These are phyloP conservation scores for Corynorhinus townsendii DNA, from an alignment of 2,113 vertebrate genomes.

Conservation along the genomic window DNA sequence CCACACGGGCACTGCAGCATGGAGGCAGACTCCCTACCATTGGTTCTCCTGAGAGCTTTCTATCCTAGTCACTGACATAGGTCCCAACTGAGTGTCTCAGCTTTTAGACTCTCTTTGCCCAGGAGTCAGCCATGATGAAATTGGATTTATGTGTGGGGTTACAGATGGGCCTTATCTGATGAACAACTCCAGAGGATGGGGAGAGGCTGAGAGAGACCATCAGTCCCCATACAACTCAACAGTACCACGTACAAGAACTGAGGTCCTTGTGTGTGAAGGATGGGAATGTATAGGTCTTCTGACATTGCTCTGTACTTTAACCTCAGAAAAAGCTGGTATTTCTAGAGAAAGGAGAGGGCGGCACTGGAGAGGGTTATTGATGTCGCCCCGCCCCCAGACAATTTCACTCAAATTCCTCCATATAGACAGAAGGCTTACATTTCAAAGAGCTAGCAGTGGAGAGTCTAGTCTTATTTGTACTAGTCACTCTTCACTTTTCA, in stretches of 20 bases:
- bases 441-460: neutral
- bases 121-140: neutral
- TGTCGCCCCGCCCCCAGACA: neutral
- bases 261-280: neutral
- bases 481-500: neutral
- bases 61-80: neutral
- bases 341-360: neutral
- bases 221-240: neutral
- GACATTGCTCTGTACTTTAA: neutral
- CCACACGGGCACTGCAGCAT: neutral
- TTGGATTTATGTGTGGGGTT: neutral
- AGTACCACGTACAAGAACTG: neutral
- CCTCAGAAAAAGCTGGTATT: neutral
- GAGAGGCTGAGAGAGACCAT: neutral
- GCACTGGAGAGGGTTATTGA: neutral
- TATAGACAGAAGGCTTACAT: neutral
- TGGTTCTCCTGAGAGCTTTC: neutral
- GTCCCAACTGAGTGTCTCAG: neutral
- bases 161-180: neutral
- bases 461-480: neutral
- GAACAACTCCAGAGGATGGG: neutral
- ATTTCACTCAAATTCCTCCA: neutral
- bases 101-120: neutral
- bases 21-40: neutral
- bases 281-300: neutral